A percentile compares a stretch with the other conserved stretches of the same genome.
Conservation (phyloP, 2,888 invertebrate species). For the Vanessa cardui region DNA sequence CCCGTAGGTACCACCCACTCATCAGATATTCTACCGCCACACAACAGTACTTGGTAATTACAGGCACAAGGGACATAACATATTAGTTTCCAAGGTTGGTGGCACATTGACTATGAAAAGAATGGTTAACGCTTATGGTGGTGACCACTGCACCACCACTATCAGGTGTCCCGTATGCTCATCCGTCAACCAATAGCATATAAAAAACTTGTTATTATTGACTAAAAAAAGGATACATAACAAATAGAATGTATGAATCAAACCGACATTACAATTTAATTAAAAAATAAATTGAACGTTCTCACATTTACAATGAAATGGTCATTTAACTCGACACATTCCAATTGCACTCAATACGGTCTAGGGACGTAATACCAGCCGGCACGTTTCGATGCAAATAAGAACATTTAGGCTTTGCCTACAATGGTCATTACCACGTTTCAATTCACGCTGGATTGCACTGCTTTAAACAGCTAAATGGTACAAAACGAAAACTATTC, state of each 20-base stretch:
- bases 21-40: no score
- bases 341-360: constrained; percentile 51
- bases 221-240: not conserved
- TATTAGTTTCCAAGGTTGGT: no score
- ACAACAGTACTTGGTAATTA: no score
- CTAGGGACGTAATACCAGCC: constrained; percentile 59
- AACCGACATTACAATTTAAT: not conserved
- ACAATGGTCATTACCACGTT: constrained; percentile 76
- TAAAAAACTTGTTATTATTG: constrained; percentile 2
- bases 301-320: constrained; percentile 8
- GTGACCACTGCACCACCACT: no score
- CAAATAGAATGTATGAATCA: not conserved
- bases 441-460: constrained; percentile 65
- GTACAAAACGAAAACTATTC: constrained; percentile 64
- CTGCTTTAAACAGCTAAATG: constrained; percentile 69
- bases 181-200: no score
- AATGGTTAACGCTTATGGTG: no score
- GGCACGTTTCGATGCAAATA: constrained; percentile 75
- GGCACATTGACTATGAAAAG: no score
- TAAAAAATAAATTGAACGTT: not conserved
- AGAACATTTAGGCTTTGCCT: constrained; percentile 68
- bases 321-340: constrained; percentile 50
- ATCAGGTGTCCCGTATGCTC: no score
- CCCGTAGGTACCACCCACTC: no score
- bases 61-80: no score